phyloP scores from a whole-genome alignment of 2,888 invertebrate genomes.

The Ectemnius lituratus region DNA sequence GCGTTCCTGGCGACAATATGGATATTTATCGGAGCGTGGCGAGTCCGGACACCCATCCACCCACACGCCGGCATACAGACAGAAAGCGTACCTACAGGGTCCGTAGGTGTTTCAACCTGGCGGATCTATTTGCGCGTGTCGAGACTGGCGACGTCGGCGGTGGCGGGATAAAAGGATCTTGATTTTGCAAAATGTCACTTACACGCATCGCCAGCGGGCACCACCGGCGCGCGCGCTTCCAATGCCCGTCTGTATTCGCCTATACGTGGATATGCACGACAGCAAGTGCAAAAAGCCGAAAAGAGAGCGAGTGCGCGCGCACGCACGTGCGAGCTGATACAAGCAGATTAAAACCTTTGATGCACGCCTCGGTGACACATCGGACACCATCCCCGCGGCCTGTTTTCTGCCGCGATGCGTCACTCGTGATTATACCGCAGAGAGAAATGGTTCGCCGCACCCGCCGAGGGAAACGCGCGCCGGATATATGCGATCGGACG shows the following conservation, averaged over 20 bases:
- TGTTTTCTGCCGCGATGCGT: conserved; percentile 46
- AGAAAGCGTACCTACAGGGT: not conserved
- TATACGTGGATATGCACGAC: conserved; percentile 28
- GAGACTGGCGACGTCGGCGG: conserved; percentile 9
- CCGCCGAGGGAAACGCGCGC: conserved; percentile 16
- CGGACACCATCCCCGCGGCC: conserved; percentile 32
- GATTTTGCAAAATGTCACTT: conserved; percentile 52
- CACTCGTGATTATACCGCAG: conserved; percentile 42
- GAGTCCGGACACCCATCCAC: conserved; percentile 11
- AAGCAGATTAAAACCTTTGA: conserved; percentile 59
- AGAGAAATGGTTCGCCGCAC: conserved; percentile 33
- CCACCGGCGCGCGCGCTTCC: not conserved
- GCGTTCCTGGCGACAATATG: conserved; percentile 9
- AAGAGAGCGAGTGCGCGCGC: no score
- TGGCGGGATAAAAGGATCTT: conserved; percentile 20
- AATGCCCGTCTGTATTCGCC: not conserved
- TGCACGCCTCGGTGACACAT: conserved; percentile 54
- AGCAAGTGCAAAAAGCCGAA: conserved; percentile 47
- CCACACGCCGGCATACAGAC: not conserved
- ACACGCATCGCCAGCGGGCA: conserved; percentile 32
- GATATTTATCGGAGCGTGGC: conserved; percentile 19
- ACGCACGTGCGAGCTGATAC: conserved; percentile 44
- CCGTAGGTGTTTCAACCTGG: conserved; percentile 7
- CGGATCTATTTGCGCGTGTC: conserved; percentile 1
- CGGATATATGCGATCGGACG: conserved; percentile 12